Conservation (phyloP, 2,797 vertebrate species). For the Alectoris magna region DNA sequence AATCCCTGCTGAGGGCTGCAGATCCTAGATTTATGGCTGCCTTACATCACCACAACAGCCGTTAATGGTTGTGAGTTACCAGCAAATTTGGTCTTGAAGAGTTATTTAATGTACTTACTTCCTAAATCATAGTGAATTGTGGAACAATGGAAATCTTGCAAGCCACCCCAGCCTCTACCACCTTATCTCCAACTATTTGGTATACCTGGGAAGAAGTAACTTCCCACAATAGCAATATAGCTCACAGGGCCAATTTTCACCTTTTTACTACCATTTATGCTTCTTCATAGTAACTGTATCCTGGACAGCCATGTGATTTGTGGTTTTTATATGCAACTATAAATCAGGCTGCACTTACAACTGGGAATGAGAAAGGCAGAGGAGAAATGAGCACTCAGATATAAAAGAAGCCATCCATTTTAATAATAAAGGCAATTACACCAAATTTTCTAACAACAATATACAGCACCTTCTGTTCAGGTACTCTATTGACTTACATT, state of each 20-base stretch:
- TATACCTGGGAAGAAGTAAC: background rate
- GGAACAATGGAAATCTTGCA: background rate
- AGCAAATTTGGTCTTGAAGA: background rate
- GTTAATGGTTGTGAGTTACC: background rate
- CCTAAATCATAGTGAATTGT: background rate
- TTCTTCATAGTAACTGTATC: background rate
- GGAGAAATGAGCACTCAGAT: conserved; percentile 7
- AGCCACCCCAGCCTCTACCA: background rate
- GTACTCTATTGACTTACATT: background rate
- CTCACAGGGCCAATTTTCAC: background rate
- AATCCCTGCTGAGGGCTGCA: background rate
- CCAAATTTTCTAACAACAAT: background rate
- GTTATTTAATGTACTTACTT: background rate
- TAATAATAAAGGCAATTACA: conserved; percentile 49
- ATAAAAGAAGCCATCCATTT: conserved; percentile 16
- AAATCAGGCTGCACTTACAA: background rate
- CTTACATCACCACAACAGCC: background rate
- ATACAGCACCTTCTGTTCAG: conserved; percentile 18
- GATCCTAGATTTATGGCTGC: background rate
- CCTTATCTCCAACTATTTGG: background rate
- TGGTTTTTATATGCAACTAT: background rate
- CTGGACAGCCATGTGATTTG: background rate
- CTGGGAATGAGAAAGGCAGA: background rate
- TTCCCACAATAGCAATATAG: background rate
- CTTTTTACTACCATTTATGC: background rate